These are phyloP conservation scores for Chelon auratus DNA, from an alignment of 2,797 vertebrate species.

Conservation along the genomic window DNA sequence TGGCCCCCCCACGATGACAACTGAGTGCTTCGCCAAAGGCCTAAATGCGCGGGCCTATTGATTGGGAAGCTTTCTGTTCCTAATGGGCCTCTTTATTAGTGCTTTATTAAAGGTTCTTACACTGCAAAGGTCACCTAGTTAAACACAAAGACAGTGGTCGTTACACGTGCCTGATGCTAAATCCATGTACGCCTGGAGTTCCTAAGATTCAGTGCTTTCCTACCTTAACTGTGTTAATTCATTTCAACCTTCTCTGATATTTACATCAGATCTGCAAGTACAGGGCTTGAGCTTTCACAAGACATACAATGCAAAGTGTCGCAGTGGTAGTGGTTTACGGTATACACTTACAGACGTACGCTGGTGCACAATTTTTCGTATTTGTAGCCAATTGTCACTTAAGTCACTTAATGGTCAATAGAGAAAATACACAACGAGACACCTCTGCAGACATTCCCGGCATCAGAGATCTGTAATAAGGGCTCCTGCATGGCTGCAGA, in stretches of 20 bases:
- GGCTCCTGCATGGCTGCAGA: neutral
- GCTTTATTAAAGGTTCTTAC: conserved; percentile 56
- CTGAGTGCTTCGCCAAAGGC: conserved; percentile 54
- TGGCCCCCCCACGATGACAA: conserved; percentile 24
- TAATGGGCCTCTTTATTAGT: conserved; percentile 57
- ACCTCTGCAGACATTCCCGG: neutral
- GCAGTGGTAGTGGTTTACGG: no score
- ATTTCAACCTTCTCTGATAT: neutral
- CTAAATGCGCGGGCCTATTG: conserved; percentile 63
- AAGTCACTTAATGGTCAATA: no score
- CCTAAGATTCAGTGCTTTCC: neutral
- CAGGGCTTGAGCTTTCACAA: neutral
- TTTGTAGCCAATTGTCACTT: no score
- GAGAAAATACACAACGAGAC: no score
- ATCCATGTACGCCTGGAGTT: neutral
- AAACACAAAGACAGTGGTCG: conserved; percentile 12
- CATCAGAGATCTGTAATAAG: neutral
- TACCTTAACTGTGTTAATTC: neutral
- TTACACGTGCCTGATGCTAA: neutral
- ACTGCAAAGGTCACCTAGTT: conserved; percentile 48
- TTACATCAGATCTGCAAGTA: neutral
- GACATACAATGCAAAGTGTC: neutral
- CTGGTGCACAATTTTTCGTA: no score
- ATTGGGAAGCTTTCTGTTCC: conserved; percentile 58
- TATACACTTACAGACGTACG: no score